Evolutionary conservation across 2,888 invertebrate genomes (phyloP), one percentile per base, ranked within the genome.

Genomic region (Anodontia alba): DNA sequence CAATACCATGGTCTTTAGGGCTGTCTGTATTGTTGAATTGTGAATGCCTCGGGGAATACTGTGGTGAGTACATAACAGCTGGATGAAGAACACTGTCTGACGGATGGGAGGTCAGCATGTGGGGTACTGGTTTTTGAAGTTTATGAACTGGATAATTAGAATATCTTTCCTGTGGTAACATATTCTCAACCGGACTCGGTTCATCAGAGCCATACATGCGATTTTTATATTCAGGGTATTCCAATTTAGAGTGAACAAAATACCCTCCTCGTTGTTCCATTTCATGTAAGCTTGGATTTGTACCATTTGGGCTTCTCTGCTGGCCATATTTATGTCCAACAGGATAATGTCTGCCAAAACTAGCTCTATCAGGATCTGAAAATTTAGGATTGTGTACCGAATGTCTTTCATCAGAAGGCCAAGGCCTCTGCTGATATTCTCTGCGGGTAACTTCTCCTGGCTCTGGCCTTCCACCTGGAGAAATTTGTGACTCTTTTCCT

Each of bases 401-500:
- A 1, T 33, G 31, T 33, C 62, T 62, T 8, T 62, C 33, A 33
- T 62, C 62, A 26, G 26, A 7, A 10, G 54, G 54, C 31, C 33
- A 62, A 20, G 62, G 33, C 33, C 5, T 23, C n/a, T 62, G 62
- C 15, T 10, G 33, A 33, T 33, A 31, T 17, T 62, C 62, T 20
- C 62, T 31, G 10, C 62, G 26, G 23, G 2, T 17, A 12, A 69
- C 38, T 38, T 69, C 49, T 8, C 54, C 54, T 23, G 54, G 23
- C 20, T 72, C 54, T n/a, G 20, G 5, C 31, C 67, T 66, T 66
- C 46, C 29, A 33, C 36, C 31, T 7, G 67, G 43, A 33, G 43
- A 38, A 20, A 49, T 51, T 36, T 75, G 75, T 36, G 26, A 20
- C 29, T 75, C 68, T 49, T 69, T 68, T 29, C 31, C 20, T 51